A percentile compares a stretch with the other conserved stretches of the same genome.
These are phyloP conservation scores for Choristoneura fumiferana DNA, from an alignment of 1,140 invertebrate species.

Conservation along the genomic window DNA sequence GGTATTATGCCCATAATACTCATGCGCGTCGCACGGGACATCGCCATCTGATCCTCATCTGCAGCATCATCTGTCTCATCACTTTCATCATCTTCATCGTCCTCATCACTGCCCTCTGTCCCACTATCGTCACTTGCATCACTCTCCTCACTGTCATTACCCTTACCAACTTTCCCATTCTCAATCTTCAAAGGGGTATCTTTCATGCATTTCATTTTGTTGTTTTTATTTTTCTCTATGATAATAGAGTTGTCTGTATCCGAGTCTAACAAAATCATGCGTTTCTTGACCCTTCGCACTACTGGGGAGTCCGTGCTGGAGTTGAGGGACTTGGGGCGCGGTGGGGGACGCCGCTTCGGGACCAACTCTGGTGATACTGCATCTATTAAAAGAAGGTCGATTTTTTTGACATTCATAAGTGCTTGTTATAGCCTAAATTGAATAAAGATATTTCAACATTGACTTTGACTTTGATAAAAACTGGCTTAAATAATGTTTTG, in stretches of 20 bases:
- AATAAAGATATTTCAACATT: too few species aligned
- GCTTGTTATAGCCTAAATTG: too few species aligned
- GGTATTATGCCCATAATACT: constrained; percentile 72
- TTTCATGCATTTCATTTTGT: constrained; percentile 53
- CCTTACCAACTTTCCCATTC: constrained; percentile 17
- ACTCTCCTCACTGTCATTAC: constrained; percentile 24
- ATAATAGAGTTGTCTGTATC: constrained; percentile 66
- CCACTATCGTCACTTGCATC: constrained; percentile 22
- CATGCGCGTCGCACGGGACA: constrained; percentile 70
- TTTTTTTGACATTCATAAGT: too few species aligned
- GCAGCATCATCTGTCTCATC: constrained; percentile 39
- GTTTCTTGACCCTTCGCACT: constrained; percentile 50
- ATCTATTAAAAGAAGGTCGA: constrained; percentile 27
- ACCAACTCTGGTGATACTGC: constrained; percentile 57
- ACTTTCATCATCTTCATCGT: constrained; percentile 23
- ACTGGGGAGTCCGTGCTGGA: constrained; percentile 32
- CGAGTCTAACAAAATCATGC: constrained; percentile 53
- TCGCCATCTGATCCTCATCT: constrained; percentile 63
- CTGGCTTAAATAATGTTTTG: constrained; percentile 15
- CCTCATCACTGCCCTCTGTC: constrained; percentile 15
- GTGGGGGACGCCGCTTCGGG: constrained; percentile 39
- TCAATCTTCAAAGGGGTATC: constrained; percentile 56
- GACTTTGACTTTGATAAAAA: too few species aligned
- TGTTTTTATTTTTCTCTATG: constrained; percentile 50
- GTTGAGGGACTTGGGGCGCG: constrained; percentile 13